Evolutionary conservation across 2,113 vertebrate genomes (phyloP).

Genomic region (Salvelinus sp.): DNA sequence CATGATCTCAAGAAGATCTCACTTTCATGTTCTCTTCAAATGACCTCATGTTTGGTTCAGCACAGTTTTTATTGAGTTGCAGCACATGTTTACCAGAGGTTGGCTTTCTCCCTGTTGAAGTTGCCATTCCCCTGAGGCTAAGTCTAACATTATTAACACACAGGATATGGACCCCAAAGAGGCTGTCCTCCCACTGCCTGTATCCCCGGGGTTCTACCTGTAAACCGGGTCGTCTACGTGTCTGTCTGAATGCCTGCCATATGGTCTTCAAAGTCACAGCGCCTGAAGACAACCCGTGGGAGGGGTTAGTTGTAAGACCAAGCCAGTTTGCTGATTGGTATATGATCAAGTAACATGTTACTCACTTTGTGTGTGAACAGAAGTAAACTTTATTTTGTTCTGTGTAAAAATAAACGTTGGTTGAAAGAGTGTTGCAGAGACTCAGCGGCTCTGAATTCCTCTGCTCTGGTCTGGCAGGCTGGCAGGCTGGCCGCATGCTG

Average conservation of each 20-base stretch:
- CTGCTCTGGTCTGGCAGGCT: conserved; percentile 41
- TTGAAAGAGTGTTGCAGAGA: too few relatives aligned
- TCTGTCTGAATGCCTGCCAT: conserved; percentile 13
- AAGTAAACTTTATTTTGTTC: too few relatives aligned
- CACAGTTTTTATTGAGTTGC: conserved; percentile 61
- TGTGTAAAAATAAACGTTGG: too few relatives aligned
- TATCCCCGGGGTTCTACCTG: conserved; percentile 71
- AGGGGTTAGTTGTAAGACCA: background rate
- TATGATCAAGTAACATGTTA: background rate
- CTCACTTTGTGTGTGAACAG: too few relatives aligned
- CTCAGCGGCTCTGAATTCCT: conserved; percentile 23
- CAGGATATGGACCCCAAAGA: conserved; percentile 69
- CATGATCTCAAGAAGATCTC: background rate
- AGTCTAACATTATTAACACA: conserved; percentile 66
- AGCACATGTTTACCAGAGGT: conserved; percentile 73
- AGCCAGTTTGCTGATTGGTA: background rate
- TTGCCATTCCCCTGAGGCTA: conserved; percentile 58
- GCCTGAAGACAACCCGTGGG: background rate
- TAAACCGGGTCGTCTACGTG: conserved; percentile 55
- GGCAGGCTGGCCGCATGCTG: conserved; percentile 28
- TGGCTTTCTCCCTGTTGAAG: conserved; percentile 70
- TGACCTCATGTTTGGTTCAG: conserved; percentile 60
- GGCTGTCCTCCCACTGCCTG: conserved; percentile 57
- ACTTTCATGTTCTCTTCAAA: conserved; percentile 35
- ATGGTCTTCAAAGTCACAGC: conserved; percentile 15